Evolutionary conservation across 2,888 invertebrate genomes (phyloP).

Genomic region (Rhimphoctona megacephalus): DNA sequence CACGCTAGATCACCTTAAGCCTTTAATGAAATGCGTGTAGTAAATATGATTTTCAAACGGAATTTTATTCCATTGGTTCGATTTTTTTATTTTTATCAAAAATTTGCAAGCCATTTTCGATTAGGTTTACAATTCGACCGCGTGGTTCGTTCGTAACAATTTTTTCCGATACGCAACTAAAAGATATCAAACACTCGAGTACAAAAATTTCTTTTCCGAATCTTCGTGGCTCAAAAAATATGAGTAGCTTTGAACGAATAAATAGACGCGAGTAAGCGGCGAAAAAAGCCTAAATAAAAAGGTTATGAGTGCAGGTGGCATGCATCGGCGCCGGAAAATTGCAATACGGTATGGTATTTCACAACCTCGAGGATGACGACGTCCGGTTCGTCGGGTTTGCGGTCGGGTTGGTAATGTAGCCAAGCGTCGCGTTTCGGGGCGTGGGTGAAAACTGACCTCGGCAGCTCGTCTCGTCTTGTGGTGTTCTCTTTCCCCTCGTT

Average conservation of each 20-base stretch:
- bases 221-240: background rate
- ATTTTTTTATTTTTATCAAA: too few relatives aligned
- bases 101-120: background rate
- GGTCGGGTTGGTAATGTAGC: conserved; percentile 51
- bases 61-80: background rate
- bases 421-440: conserved; percentile 58
- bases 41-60: background rate
- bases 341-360: conserved; percentile 61
- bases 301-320: conserved; percentile 33
- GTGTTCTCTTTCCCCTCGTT: conserved; percentile 23
- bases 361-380: conserved; percentile 60
- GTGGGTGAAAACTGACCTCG: conserved; percentile 73
- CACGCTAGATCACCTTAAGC: too few relatives aligned
- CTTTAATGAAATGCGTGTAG: background rate
- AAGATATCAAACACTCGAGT: background rate
- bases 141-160: background rate
- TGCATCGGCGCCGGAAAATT: conserved; percentile 61
- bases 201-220: background rate
- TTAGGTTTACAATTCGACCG: background rate
- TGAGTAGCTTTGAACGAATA: background rate
- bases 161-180: background rate
- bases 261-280: background rate
- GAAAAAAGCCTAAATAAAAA: conserved; percentile 9
- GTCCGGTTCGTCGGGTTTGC: conserved; percentile 54
- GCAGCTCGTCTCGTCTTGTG: conserved; percentile 69